These are phyloP conservation scores for Dendrolimus kikuchii DNA, from an alignment of 1,140 invertebrate species.

Conservation along the genomic window DNA sequence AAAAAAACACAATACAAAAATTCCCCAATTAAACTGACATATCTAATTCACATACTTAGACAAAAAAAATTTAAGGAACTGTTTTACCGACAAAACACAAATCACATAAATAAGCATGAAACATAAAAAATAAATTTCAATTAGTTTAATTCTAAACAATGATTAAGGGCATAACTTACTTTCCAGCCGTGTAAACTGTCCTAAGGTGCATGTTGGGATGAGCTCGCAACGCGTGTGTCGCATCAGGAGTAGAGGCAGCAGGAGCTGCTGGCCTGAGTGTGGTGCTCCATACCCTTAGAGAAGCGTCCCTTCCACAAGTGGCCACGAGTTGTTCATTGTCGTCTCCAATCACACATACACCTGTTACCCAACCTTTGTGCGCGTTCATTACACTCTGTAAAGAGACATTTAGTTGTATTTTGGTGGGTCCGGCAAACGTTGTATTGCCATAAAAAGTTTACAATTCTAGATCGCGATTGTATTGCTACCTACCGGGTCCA, in stretches of 20 bases:
- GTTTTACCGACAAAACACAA: too few relatives aligned
- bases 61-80: too few relatives aligned
- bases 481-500: too few relatives aligned
- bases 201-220: slow-evolving; percentile 10
- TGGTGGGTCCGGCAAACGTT: too few relatives aligned
- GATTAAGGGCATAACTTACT: slow-evolving; percentile 20
- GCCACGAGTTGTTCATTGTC: slow-evolving; percentile 73
- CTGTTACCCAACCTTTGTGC: slow-evolving; percentile 93
- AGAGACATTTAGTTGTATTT: background rate
- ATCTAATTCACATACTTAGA: too few relatives aligned
- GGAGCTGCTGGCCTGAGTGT: slow-evolving; percentile 66
- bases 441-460: too few relatives aligned
- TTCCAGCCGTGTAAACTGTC: slow-evolving; percentile 41
- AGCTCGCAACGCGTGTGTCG: slow-evolving; percentile 30
- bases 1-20: too few relatives aligned
- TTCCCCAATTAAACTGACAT: too few relatives aligned
- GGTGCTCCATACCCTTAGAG: slow-evolving; percentile 71
- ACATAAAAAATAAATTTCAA: background rate
- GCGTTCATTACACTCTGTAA: slow-evolving; percentile 86
- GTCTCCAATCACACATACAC: slow-evolving; percentile 74
- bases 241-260: slow-evolving; percentile 32
- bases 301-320: slow-evolving; percentile 85
- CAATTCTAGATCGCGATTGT: too few relatives aligned
- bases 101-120: too few relatives aligned
- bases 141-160: background rate